Base-by-base conservation (phyloP, 2,888 invertebrate genomes). In the Leptinotarsa juncta region DNA sequence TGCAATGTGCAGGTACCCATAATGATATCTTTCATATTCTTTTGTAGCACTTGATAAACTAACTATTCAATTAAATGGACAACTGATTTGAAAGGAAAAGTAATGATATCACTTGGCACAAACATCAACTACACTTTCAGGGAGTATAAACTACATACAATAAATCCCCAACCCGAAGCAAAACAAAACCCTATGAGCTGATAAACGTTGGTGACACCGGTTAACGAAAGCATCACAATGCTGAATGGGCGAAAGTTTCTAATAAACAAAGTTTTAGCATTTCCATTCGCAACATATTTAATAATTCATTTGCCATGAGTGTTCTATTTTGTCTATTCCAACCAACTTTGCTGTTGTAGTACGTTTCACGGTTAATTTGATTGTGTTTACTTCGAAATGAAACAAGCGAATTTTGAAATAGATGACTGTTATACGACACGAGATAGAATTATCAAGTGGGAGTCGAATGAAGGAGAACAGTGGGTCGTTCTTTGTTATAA, bases 261-360 rank as follows among this genome's bases (percentile, higher is more conserved):
- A 16, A 62, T 62, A 62, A 62, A 62, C 62, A 62, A 62, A 62
- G 62, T 62, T 62, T 62, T 32, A 62, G n/a, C 62, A 42, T 62
- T 62, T 62, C 62, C 62, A 62, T 62, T 62, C 42, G 62, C 62
- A 16, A 32, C 16, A 62, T 62, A 62, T 32, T 62, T 62, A 7
- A 62, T 42, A n/a, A 62, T 62, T 42, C 32, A 42, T 42, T 62
- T 42, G 16, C 14, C 62, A 26, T 26, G 32, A n/a, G 42, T n/a
- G 62, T 62, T 20, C 26, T 16, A 62, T 62, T 62, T 62, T 62
- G 62, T 42, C 32, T 32, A 26, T 62, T 62, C 62, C 32, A 26
- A 26, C 62, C 16, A 62, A 62, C 32, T 62, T 62, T 62, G 62
- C 62, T 32, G 62, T n/a, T 62, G 5, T 62, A 42, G 62, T 42